Conservation (phyloP, 2,113 vertebrate species). For the Heterotilapia buettikoferi region DNA sequence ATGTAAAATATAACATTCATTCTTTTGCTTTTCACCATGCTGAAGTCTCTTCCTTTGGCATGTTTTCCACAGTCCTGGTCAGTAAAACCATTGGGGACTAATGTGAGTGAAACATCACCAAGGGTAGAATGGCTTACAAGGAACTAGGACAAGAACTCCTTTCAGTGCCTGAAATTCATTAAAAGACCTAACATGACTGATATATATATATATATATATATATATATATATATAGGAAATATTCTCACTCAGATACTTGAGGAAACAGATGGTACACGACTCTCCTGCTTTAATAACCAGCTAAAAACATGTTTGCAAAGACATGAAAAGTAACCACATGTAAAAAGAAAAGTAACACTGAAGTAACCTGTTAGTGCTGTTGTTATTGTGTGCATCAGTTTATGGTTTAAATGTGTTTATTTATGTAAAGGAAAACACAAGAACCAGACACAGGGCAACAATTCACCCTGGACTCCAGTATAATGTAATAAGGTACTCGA, state of each 20-base stretch:
- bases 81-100: neutral
- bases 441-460: neutral
- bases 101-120: neutral
- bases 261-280: neutral
- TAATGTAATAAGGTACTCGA: neutral
- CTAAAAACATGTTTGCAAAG: neutral
- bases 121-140: neutral
- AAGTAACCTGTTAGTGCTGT: neutral
- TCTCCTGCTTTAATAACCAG: neutral
- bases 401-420: neutral
- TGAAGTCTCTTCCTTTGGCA: neutral
- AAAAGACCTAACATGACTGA: neutral
- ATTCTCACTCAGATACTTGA: fast-evolving
- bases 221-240: neutral
- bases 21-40: neutral
- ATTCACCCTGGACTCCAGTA: neutral
- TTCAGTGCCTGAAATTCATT: neutral
- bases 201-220: no score
- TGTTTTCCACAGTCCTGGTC: neutral
- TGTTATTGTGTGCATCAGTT: neutral
- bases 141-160: neutral
- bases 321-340: neutral
- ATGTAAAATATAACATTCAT: fast-evolving
- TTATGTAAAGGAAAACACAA: neutral
- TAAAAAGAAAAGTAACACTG: neutral